Percentiles rank a stretch among this genome's conserved stretches.
Conservation (phyloP, 1,140 invertebrate species). For the Ditylenchus dipsaci region DNA sequence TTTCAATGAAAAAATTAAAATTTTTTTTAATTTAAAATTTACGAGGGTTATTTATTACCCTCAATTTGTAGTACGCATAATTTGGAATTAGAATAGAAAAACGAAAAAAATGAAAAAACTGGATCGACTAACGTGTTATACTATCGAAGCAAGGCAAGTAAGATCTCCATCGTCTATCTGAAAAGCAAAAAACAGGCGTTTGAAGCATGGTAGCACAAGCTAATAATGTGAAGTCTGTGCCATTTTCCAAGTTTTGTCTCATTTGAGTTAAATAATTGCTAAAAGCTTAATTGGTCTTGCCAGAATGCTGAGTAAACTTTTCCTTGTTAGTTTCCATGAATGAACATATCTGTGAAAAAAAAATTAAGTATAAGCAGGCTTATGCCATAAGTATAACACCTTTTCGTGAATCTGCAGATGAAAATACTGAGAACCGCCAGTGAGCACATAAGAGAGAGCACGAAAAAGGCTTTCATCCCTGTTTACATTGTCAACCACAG, state of each 20-base stretch:
- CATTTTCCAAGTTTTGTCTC: background rate
- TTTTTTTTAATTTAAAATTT: no score
- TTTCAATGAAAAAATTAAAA: no score
- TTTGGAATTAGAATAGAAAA: no score
- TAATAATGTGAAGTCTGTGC: background rate
- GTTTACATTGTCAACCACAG: background rate
- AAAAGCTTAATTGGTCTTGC: background rate
- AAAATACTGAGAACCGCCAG: background rate
- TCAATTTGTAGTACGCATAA: no score
- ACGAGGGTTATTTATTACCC: no score
- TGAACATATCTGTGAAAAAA: no score
- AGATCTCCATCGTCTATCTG: background rate
- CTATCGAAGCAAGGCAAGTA: background rate
- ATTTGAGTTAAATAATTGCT: background rate
- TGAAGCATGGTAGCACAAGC: conserved; percentile 8
- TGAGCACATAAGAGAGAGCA: background rate
- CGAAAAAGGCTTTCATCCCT: conserved; percentile 6
- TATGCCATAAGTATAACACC: background rate
- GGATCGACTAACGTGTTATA: no score
- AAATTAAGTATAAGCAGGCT: no score
- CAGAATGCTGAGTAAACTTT: no score
- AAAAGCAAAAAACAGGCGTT: background rate
- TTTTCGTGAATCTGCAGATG: background rate
- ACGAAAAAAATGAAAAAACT: no score
- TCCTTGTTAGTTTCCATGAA: no score